phyloP scores from a whole-genome alignment of 2,113 vertebrate genomes.

The Laticauda colubrina region DNA sequence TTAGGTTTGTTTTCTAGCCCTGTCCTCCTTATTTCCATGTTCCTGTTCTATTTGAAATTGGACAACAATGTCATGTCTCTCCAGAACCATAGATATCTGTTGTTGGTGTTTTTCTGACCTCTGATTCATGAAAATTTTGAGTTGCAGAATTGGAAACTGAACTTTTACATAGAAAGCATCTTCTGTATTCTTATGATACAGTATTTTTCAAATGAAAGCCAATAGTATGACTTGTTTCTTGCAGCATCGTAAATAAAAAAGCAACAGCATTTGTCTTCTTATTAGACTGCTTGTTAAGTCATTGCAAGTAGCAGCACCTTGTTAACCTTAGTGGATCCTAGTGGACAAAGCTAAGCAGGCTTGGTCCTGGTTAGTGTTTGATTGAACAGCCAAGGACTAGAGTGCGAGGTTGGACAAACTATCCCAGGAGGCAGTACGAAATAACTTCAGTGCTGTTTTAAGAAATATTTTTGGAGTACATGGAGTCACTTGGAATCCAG shows the following conservation, averaged over 20 bases:
- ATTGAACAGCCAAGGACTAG: neutral
- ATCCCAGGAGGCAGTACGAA: neutral
- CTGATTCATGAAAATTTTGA: neutral
- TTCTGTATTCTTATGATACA: neutral
- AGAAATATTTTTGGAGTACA: neutral
- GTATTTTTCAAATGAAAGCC: neutral
- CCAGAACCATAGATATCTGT: neutral
- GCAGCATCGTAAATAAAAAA: neutral
- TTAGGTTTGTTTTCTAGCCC: neutral
- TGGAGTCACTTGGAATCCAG: neutral
- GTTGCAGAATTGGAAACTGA: neutral
- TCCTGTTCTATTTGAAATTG: neutral
- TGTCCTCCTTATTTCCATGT: neutral
- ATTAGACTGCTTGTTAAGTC: neutral
- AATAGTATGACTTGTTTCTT: neutral
- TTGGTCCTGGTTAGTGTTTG: neutral
- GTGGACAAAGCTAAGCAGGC: neutral
- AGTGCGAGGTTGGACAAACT: neutral
- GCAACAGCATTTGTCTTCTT: neutral
- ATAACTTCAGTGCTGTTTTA: neutral
- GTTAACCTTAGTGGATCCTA: neutral
- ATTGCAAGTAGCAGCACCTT: neutral
- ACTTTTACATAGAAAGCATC: neutral
- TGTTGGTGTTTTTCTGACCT: neutral
- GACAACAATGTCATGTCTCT: neutral